phyloP scores from a whole-genome alignment of 2,113 vertebrate genomes.

The Leptosomus discolor region DNA sequence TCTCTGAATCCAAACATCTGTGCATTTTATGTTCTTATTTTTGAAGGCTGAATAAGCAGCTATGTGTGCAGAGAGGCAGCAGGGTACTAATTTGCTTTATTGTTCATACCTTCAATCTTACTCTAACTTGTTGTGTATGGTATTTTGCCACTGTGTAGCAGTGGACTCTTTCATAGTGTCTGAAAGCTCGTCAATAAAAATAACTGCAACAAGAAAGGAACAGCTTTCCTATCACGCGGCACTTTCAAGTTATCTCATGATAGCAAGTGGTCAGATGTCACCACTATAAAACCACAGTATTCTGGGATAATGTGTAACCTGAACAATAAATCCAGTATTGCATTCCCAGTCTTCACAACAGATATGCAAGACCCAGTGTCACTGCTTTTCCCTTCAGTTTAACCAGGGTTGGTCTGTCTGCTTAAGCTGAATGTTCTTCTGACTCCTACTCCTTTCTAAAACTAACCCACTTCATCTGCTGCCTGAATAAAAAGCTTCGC shows the following conservation, averaged over 20 bases:
- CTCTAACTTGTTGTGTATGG: background rate
- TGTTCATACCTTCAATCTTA: background rate
- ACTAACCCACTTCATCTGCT: slow-evolving; percentile 71
- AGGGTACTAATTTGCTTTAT: background rate
- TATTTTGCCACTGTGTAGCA: background rate
- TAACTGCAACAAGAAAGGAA: slow-evolving; percentile 53
- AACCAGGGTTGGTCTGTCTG: slow-evolving; percentile 50
- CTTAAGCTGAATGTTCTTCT: slow-evolving; percentile 63
- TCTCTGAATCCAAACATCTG: background rate
- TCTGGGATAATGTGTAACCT: slow-evolving; percentile 49
- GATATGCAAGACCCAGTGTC: background rate
- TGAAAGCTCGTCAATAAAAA: slow-evolving; percentile 63
- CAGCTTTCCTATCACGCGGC: background rate
- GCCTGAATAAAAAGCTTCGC: slow-evolving; percentile 58
- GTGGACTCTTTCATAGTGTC: background rate
- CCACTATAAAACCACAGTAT: slow-evolving; percentile 34
- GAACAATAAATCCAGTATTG: slow-evolving; percentile 30
- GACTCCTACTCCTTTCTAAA: slow-evolving; percentile 71
- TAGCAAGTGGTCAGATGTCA: slow-evolving; percentile 21
- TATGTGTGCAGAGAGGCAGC: background rate
- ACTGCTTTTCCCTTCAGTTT: slow-evolving; percentile 4
- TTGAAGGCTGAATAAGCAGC: background rate
- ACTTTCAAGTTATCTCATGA: slow-evolving; percentile 52
- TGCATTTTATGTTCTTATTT: background rate
- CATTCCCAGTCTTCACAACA: slow-evolving; percentile 36